A percentile compares a stretch with the other conserved stretches of the same genome.
Conservation (phyloP, 2,888 invertebrate genomes). For the Dorcus parallelipipedus region DNA sequence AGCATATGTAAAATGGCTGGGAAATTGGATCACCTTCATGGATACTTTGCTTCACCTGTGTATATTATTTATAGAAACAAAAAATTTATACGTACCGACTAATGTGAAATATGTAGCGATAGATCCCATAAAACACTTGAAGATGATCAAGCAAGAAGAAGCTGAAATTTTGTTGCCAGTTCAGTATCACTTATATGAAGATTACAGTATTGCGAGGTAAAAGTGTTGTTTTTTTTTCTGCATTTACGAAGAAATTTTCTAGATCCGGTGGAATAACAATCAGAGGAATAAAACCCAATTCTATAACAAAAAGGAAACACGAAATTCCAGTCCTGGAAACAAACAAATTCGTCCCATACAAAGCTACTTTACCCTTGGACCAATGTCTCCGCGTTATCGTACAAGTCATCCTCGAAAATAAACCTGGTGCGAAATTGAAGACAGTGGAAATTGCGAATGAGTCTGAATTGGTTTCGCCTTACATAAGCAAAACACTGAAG, state of each 20-base stretch:
- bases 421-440: constrained; percentile 60
- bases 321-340: constrained; percentile 74
- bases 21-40: constrained; percentile 51
- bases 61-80: constrained; percentile 64
- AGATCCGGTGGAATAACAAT: too few relatives aligned
- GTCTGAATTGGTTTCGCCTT: constrained; percentile 47
- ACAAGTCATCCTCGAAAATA: constrained; percentile 73
- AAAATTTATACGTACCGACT: constrained; percentile 69
- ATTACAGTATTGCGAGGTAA: background rate
- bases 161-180: constrained; percentile 42
- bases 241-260: constrained; percentile 59
- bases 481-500: constrained; percentile 58
- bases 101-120: constrained; percentile 20
- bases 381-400: constrained; percentile 57
- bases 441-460: constrained; percentile 36
- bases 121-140: constrained; percentile 18
- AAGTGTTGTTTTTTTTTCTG: background rate
- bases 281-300: constrained; percentile 49
- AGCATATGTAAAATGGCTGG: too few relatives aligned
- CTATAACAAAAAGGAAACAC: constrained; percentile 66
- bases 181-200: constrained; percentile 39
- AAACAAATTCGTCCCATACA: constrained; percentile 68
- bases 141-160: constrained; percentile 13
- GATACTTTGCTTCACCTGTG: constrained; percentile 83
- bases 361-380: constrained; percentile 24